These are phyloP conservation scores for Hipparchia semele DNA, from an alignment of 2,888 invertebrate species.

Conservation along the genomic window DNA sequence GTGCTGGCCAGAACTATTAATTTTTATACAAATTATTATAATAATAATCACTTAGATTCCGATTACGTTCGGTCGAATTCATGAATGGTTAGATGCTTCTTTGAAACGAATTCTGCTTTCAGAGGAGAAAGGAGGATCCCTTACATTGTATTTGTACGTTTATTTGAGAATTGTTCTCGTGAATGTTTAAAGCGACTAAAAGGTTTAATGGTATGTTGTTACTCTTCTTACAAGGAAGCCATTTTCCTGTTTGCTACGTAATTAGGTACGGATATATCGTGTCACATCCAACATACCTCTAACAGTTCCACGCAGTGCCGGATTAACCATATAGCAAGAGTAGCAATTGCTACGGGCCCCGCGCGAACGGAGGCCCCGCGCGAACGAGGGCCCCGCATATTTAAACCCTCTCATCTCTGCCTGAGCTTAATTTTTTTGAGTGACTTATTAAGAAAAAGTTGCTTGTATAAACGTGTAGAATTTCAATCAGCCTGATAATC, in stretches of 20 bases:
- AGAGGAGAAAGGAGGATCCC: not conserved
- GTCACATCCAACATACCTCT: not conserved
- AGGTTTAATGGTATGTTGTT: not conserved
- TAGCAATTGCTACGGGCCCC: too few species aligned
- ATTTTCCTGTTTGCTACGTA: constrained; percentile 45
- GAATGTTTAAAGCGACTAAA: constrained; percentile 15
- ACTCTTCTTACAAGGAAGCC: constrained; percentile 21
- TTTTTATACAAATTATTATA: too few species aligned
- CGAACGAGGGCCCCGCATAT: too few species aligned
- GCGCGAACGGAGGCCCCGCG: too few species aligned
- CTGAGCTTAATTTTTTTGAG: not conserved
- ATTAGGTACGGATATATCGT: constrained; percentile 28
- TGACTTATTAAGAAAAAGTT: not conserved
- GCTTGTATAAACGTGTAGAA: not conserved
- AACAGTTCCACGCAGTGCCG: too few species aligned
- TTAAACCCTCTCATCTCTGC: not conserved
- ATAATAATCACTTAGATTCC: too few species aligned
- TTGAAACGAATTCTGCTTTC: too few species aligned
- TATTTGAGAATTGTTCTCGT: not conserved
- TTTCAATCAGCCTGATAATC: not conserved
- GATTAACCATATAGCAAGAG: too few species aligned
- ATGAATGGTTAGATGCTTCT: not conserved
- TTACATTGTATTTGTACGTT: not conserved
- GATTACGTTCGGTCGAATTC: not conserved
- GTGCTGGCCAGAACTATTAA: too few species aligned